Evolutionary conservation across 2,888 invertebrate genomes (phyloP).

Genomic region (Hyles lineata): DNA sequence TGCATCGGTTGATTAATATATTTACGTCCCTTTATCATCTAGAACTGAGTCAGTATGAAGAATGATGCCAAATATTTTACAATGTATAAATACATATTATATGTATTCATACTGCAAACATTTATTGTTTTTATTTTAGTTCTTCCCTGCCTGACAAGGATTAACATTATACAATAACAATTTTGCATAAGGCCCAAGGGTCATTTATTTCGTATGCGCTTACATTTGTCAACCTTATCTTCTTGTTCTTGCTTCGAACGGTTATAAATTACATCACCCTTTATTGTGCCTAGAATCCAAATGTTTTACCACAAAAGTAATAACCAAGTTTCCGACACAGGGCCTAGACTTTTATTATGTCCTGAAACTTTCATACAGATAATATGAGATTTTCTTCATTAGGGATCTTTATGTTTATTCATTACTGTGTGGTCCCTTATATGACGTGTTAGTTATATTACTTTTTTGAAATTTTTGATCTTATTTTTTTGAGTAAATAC

Average conservation of each 20-base stretch:
- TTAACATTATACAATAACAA: neutral
- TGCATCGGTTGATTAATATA: too few relatives aligned
- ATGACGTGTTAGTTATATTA: neutral
- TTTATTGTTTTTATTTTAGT: too few relatives aligned
- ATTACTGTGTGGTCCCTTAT: neutral
- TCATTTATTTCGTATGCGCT: conserved; percentile 12
- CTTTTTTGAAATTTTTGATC: too few relatives aligned
- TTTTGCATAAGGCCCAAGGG: neutral
- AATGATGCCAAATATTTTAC: too few relatives aligned
- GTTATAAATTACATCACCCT: conserved; percentile 20
- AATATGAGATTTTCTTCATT: neutral
- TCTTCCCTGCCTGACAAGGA: neutral
- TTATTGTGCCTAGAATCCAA: conserved; percentile 4
- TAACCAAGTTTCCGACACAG: conserved; percentile 7
- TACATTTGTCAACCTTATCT: conserved; percentile 18
- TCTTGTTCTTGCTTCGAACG: conserved; percentile 14
- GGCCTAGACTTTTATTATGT: conserved; percentile 4
- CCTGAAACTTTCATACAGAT: neutral
- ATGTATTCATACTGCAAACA: too few relatives aligned
- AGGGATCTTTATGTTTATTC: too few relatives aligned
- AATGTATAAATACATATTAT: too few relatives aligned
- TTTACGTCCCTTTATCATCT: too few relatives aligned
- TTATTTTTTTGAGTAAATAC: too few relatives aligned
- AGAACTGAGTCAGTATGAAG: too few relatives aligned
- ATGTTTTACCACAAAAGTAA: conserved; percentile 11